Percentiles rank a stretch among this genome's conserved stretches.
phyloP scores from a whole-genome alignment of 2,888 invertebrate genomes.

The Noctua janthe region DNA sequence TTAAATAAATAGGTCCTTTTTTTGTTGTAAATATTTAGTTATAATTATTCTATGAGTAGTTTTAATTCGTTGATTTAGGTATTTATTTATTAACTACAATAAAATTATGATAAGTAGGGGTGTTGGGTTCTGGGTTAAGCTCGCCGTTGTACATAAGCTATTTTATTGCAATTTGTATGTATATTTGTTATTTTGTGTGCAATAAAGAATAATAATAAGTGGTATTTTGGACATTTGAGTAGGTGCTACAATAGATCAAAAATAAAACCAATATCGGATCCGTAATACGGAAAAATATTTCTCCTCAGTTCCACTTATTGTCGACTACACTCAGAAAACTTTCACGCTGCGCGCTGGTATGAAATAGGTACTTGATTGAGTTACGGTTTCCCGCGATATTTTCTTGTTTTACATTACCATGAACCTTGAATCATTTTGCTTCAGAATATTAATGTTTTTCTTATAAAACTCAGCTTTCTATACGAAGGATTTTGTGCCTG shows the following conservation, averaged over 20 bases:
- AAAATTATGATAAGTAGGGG: too few species aligned
- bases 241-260: not conserved
- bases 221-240: not conserved
- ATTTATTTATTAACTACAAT: too few species aligned
- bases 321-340: not conserved
- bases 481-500: not conserved
- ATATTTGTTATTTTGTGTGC: too few species aligned
- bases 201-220: not conserved
- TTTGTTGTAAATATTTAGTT: too few species aligned
- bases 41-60: too few species aligned
- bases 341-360: not conserved
- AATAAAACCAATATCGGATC: not conserved
- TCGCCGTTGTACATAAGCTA: too few species aligned
- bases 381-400: conserved; percentile 12
- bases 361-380: conserved; percentile 19
- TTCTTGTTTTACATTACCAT: conserved; percentile 7
- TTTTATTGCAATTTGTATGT: too few species aligned
- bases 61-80: too few species aligned
- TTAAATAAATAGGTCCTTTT: too few species aligned
- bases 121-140: too few species aligned
- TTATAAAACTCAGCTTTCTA: not conserved
- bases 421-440: conserved; percentile 6
- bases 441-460: conserved; percentile 4
- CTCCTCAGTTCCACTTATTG: not conserved
- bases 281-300: not conserved